Evolutionary conservation across 35 echinoderm and acorn worm genomes (phyloP).

Genomic region (Chiridota heheva): DNA sequence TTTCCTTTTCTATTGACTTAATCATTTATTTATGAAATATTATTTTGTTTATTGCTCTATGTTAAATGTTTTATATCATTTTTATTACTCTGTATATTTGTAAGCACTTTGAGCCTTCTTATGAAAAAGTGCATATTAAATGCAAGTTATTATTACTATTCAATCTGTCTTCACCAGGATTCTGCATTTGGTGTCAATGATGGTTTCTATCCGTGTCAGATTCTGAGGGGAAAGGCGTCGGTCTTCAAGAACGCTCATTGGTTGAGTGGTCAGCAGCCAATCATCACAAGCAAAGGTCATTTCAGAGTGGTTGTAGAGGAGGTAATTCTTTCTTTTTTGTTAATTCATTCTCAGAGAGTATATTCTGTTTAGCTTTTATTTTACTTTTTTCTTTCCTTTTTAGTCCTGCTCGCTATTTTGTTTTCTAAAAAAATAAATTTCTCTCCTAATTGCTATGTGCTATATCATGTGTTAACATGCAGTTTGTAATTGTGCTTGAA

Average conservation of each 20-base stretch:
- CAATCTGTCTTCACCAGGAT: conserved; percentile 46
- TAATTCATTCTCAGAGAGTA: not conserved
- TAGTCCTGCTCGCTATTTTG: not conserved
- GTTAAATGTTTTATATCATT: too few relatives aligned
- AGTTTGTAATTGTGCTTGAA: too few relatives aligned
- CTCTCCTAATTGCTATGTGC: too few relatives aligned
- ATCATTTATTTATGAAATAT: too few relatives aligned
- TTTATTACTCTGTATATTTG: too few relatives aligned
- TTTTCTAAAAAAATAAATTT: not conserved
- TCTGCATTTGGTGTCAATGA: conserved; percentile 73
- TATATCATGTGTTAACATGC: too few relatives aligned
- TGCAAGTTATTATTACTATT: too few relatives aligned
- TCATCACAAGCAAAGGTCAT: conserved; percentile 70
- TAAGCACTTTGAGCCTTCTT: too few relatives aligned
- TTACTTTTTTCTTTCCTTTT: not conserved
- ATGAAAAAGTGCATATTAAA: too few relatives aligned
- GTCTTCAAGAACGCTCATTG: conserved; percentile 90
- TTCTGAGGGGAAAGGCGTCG: conserved; percentile 60
- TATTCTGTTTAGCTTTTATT: not conserved
- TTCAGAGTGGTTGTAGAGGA: conserved; percentile 93
- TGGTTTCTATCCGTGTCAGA: conserved; percentile 89
- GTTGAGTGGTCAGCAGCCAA: conserved; percentile 86
- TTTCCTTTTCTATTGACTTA: too few relatives aligned
- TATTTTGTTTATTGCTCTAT: too few relatives aligned
- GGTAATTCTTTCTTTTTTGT: conserved; percentile 36